Evolutionary conservation across 2,888 invertebrate genomes (phyloP).

Genomic region (Dryobota labecula): DNA sequence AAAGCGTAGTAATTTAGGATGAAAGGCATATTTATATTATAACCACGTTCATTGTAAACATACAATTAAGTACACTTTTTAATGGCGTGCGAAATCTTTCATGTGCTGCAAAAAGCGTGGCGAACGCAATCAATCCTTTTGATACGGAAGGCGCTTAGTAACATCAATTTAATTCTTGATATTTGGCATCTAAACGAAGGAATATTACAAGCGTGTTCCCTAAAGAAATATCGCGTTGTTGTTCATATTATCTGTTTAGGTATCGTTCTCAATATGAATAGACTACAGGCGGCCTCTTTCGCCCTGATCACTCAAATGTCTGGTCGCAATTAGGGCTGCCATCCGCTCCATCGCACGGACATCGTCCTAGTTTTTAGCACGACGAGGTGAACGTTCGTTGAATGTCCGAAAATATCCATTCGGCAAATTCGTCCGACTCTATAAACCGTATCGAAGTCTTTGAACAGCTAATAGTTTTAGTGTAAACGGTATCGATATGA

Average conservation of each 20-base stretch:
- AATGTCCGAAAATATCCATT: conserved; percentile 69
- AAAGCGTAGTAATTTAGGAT: conserved; percentile 54
- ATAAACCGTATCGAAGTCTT: conserved; percentile 57
- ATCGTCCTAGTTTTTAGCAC: conserved; percentile 70
- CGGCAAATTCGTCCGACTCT: conserved; percentile 48
- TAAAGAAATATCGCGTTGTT: conserved; percentile 16
- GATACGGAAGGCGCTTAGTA: conserved; percentile 32
- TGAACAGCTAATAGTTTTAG: conserved; percentile 56
- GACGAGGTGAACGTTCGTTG: conserved; percentile 70
- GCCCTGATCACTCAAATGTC: conserved; percentile 70
- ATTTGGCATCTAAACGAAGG: conserved; percentile 6
- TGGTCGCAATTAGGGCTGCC: conserved; percentile 71
- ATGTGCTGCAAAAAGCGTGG: conserved; percentile 34
- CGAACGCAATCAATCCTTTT: conserved; percentile 41
- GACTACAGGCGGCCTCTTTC: conserved; percentile 67
- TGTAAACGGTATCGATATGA: conserved; percentile 58
- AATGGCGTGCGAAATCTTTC: conserved; percentile 49
- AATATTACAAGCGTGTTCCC: conserved; percentile 11
- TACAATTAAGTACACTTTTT: conserved; percentile 47
- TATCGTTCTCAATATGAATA: conserved; percentile 45
- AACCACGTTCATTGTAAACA: conserved; percentile 46
- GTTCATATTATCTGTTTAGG: conserved; percentile 36
- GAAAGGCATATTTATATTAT: conserved; percentile 56
- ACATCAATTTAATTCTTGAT: conserved; percentile 2
- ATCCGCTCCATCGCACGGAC: conserved; percentile 69